Percentiles rank a stretch among this genome's conserved stretches.
These are phyloP conservation scores for Parauchenoglanis ngamensis DNA, from an alignment of 2,797 vertebrate species.

Conservation along the genomic window DNA sequence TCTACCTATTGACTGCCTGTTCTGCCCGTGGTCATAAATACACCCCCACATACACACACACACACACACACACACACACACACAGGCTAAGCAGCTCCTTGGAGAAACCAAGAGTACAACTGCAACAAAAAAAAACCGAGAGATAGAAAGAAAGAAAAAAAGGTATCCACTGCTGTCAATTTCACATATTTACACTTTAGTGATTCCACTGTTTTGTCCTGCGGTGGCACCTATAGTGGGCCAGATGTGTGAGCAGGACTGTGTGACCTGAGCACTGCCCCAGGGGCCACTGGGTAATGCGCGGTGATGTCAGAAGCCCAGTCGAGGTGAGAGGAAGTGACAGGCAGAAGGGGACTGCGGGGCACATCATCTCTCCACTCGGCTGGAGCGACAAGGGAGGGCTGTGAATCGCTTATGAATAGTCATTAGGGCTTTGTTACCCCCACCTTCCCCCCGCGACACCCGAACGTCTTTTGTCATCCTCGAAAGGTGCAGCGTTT, in stretches of 20 bases:
- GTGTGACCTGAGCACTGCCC: slow-evolving; percentile 92
- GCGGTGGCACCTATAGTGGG: slow-evolving; percentile 92
- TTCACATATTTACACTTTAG: slow-evolving; percentile 84
- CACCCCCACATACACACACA: slow-evolving; percentile 60
- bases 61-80: slow-evolving; percentile 67
- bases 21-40: slow-evolving; percentile 80
- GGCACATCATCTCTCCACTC: slow-evolving; percentile 96
- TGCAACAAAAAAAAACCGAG: slow-evolving; percentile 28
- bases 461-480: slow-evolving; percentile 98
- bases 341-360: slow-evolving; percentile 92
- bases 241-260: slow-evolving; percentile 85
- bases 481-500: slow-evolving; percentile 99
- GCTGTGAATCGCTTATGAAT: slow-evolving; percentile 99
- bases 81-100: slow-evolving; percentile 40
- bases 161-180: slow-evolving; percentile 73
- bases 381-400: slow-evolving; percentile 90
- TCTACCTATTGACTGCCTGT: slow-evolving; percentile 66
- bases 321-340: slow-evolving; percentile 99
- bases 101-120: background rate
- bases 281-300: slow-evolving; percentile 91
- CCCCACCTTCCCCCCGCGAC: slow-evolving; percentile 76
- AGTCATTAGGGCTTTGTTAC: slow-evolving; percentile 99
- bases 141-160: slow-evolving; percentile 47
- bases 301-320: slow-evolving; percentile 91
- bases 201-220: slow-evolving; percentile 85